phyloP scores from a whole-genome alignment of 2,797 vertebrate species.

The Monodelphis domestica region DNA sequence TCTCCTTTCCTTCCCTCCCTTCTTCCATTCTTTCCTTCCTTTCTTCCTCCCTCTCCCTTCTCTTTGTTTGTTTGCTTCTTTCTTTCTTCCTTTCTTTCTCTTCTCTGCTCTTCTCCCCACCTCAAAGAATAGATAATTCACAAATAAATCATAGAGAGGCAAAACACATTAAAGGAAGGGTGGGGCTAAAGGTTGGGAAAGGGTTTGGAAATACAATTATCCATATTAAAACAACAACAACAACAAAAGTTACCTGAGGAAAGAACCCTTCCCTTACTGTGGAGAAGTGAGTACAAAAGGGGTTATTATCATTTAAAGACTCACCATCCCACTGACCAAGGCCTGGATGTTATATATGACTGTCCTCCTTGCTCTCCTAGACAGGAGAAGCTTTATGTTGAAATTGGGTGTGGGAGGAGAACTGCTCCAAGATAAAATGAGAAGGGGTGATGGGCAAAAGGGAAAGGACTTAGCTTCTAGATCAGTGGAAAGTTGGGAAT shows the following conservation, averaged over 20 bases:
- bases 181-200: neutral
- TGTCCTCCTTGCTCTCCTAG: neutral
- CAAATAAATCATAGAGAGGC: neutral
- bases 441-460: neutral
- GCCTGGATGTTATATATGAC: neutral
- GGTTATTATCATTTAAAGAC: neutral
- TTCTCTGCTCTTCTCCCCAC: neutral
- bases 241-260: neutral
- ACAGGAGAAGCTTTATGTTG: neutral
- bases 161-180: neutral
- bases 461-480: neutral
- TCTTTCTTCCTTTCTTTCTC: no score
- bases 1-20: no score
- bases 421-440: neutral
- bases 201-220: neutral
- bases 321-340: neutral
- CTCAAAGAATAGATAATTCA: neutral
- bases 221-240: neutral
- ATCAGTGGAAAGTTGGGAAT: neutral
- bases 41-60: no score
- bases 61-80: no score
- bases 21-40: no score
- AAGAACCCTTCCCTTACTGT: neutral
- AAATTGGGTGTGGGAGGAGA: neutral
- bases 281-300: neutral